Percentiles rank a stretch among this genome's conserved stretches.
Evolutionary conservation across 1,140 invertebrate genomes (phyloP).

Genomic region (Xylocopa sonorina): DNA sequence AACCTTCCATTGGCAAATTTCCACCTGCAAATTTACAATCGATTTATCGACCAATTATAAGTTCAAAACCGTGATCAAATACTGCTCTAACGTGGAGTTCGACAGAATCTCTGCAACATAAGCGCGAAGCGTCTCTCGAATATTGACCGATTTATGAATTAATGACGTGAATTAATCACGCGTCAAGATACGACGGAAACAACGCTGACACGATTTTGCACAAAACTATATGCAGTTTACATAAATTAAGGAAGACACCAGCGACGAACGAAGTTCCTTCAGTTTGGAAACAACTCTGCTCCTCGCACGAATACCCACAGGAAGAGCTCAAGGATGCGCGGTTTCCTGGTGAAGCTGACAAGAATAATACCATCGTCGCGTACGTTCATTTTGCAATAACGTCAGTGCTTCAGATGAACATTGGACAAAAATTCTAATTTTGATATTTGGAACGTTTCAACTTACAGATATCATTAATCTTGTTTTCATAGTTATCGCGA

Average conservation of each 20-base stretch:
- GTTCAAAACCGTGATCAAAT: too few relatives aligned
- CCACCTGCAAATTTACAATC: too few relatives aligned
- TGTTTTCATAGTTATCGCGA: background rate
- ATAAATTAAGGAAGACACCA: constrained; percentile 37
- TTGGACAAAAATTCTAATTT: constrained; percentile 22
- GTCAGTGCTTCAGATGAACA: constrained; percentile 9
- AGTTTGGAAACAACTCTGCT: background rate
- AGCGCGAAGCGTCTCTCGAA: background rate
- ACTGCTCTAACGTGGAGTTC: background rate
- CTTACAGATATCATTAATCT: background rate
- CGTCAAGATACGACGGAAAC: background rate
- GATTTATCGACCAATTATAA: too few relatives aligned
- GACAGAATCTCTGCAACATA: constrained; percentile 21
- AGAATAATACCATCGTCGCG: background rate
- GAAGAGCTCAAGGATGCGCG: background rate
- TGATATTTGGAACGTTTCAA: background rate
- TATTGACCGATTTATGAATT: constrained; percentile 17
- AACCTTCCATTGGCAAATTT: too few relatives aligned
- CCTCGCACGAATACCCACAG: background rate
- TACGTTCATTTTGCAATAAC: constrained; percentile 10
- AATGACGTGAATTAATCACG: constrained; percentile 21
- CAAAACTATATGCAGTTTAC: background rate
- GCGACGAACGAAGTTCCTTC: constrained; percentile 8
- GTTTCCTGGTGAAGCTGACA: background rate
- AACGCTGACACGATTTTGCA: constrained; percentile 18